These are phyloP conservation scores for Micropoecilia bifurca DNA, from an alignment of 2,797 vertebrate genomes.

Conservation along the genomic window DNA sequence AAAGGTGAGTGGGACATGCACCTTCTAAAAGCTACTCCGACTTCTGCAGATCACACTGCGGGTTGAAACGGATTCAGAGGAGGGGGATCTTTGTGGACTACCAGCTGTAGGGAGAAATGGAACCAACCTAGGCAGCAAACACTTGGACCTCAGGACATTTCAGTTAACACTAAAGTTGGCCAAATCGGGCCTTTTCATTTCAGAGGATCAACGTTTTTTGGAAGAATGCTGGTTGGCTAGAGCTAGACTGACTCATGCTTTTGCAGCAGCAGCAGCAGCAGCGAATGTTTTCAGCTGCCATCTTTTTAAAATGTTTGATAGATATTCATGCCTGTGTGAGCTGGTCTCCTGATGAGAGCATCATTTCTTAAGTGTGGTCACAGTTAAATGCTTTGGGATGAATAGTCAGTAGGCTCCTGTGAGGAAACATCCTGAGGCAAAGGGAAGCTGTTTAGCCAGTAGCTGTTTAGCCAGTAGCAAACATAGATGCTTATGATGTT, in stretches of 20 bases:
- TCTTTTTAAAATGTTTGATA: conserved; percentile 14
- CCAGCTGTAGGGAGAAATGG: conserved; percentile 51
- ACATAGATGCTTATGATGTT: neutral
- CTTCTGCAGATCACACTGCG: conserved; percentile 23
- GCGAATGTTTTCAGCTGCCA: conserved; percentile 6
- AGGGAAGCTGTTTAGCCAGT: conserved; percentile 18
- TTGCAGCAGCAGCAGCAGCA: conserved; percentile 13
- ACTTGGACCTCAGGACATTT: conserved; percentile 48
- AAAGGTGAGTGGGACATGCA: conserved; percentile 80
- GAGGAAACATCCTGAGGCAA: conserved; percentile 17
- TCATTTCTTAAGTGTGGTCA: conserved; percentile 40
- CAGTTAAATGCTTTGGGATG: conserved; percentile 28
- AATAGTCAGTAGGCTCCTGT: conserved; percentile 25
- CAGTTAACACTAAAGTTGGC: conserved; percentile 31
- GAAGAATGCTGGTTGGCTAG: conserved; percentile 44
- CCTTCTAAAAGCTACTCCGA: conserved; percentile 12
- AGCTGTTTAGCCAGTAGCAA: conserved; percentile 1
- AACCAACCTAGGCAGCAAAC: conserved; percentile 31
- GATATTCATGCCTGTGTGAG: conserved; percentile 21
- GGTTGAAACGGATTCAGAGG: conserved; percentile 48
- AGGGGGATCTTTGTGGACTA: conserved; percentile 64
- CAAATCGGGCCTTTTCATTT: conserved; percentile 20
- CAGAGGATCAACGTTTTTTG: conserved; percentile 54
- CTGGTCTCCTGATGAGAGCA: conserved; percentile 46
- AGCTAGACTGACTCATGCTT: neutral